Conservation (phyloP, 1,140 invertebrate genomes). For the Calycopis cecrops region DNA sequence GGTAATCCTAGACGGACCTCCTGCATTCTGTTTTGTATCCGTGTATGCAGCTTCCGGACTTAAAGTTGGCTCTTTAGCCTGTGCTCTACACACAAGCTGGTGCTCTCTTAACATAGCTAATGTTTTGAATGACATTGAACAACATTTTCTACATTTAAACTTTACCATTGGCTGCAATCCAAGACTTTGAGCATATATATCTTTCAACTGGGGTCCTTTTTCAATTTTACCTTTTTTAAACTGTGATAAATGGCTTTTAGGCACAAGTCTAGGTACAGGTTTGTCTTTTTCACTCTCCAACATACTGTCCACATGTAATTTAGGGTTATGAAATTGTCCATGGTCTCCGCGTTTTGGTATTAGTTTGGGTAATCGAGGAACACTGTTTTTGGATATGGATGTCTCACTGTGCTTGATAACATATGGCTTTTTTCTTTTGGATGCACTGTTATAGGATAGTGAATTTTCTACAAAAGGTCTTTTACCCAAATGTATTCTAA, state of each 20-base stretch:
- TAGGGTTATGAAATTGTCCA: slow-evolving; percentile 53
- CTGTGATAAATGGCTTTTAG: slow-evolving; percentile 62
- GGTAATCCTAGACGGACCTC: slow-evolving; percentile 78
- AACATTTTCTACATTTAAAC: slow-evolving; percentile 81
- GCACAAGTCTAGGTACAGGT: slow-evolving; percentile 63
- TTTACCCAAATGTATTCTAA: slow-evolving; percentile 65
- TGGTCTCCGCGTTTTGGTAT: slow-evolving; percentile 51
- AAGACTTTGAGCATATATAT: slow-evolving; percentile 81
- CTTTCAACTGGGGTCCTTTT: slow-evolving; percentile 59
- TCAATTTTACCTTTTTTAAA: slow-evolving; percentile 63
- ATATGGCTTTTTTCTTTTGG: slow-evolving; percentile 52
- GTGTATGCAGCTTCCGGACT: slow-evolving; percentile 50
- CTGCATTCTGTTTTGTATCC: slow-evolving; percentile 39
- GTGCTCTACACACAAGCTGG: slow-evolving; percentile 75
- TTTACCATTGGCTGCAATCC: slow-evolving; percentile 80
- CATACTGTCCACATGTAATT: slow-evolving; percentile 37
- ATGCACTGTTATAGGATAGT: slow-evolving; percentile 40
- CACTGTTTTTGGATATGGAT: slow-evolving; percentile 33
- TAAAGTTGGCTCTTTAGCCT: slow-evolving; percentile 55
- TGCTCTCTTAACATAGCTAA: slow-evolving; percentile 78
- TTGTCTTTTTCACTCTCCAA: slow-evolving; percentile 55
- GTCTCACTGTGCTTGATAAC: slow-evolving; percentile 49
- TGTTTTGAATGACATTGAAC: slow-evolving; percentile 76
- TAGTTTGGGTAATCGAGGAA: slow-evolving; percentile 55
- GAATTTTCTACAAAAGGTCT: slow-evolving; percentile 62